Evolutionary conservation across 1,140 invertebrate genomes (phyloP), one percentile per base, ranked within the genome.

Genomic region (Drosophila tsacasi): DNA sequence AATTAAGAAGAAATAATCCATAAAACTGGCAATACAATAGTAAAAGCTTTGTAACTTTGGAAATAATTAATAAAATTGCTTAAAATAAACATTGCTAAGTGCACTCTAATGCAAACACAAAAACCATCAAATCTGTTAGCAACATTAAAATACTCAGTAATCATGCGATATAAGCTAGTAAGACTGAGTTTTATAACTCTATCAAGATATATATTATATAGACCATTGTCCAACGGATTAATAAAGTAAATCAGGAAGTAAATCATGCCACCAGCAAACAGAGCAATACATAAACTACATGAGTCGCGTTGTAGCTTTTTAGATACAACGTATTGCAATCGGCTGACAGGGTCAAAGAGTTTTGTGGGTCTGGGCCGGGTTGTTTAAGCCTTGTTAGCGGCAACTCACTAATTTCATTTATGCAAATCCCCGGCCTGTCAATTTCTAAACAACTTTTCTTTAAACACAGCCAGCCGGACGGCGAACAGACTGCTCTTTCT

Each of bases 401-500:
- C 64, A 19, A 23, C 67, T 71, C 71, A 74, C 71, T 74, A 74
- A 74, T 74, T 73, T 27, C 71, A 61, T 74, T 61, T 74, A 74
- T 74, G 71, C 71, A 74, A 74, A 74, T 74, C 55, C 44, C 54
- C 21, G 35, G 37, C 21, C 27, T 68, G 83, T 68, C 80, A 83
- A 80, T 86, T 86, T 86, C 84, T 54, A 69, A 72, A 89, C 84
- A 72, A 79, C 80, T 80, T 87, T 85, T 87, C 80, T 79, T 64
- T 75, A 52, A 59, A 59, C 64, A 62, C 44, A 54, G 21, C 39
- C 32, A 25, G 15, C 2, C 19, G 50, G 30, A 19, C 30, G 17
- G 21, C 46, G 35, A 54, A 78, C 74, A 55, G 74, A 54, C 69
- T 61, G 46, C 64, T 68, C 55, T 76, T 78, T 68, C 66, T 62